Evolutionary conservation across 2,113 vertebrate species (phyloP).

Genomic region (Crocuta crocuta): DNA sequence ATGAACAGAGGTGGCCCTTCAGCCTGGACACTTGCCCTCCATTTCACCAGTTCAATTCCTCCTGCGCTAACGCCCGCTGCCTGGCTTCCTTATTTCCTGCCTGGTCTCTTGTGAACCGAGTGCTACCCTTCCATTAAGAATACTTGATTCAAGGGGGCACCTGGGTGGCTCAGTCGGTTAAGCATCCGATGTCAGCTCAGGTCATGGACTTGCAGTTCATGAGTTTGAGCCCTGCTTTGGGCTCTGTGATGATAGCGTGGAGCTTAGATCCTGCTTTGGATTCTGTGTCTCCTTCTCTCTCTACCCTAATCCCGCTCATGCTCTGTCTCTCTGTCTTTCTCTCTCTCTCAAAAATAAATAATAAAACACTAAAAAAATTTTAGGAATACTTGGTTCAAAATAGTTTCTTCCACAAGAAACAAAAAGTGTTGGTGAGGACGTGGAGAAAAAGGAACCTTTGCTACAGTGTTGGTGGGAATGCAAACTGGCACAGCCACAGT

Average conservation of each 20-base stretch:
- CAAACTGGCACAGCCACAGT: neutral
- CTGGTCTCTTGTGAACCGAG: neutral
- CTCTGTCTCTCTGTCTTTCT: too few relatives aligned
- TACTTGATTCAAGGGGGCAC: neutral
- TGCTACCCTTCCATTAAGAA: neutral
- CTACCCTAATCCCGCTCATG: too few relatives aligned
- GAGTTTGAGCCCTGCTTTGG: too few relatives aligned
- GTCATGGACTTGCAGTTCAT: too few relatives aligned
- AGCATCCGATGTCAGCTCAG: too few relatives aligned
- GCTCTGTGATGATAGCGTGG: too few relatives aligned
- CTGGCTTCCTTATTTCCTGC: neutral
- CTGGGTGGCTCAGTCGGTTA: too few relatives aligned
- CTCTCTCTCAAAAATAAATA: too few relatives aligned
- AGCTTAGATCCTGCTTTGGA: too few relatives aligned
- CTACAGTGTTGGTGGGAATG: neutral
- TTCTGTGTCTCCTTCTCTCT: too few relatives aligned
- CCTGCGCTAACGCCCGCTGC: neutral
- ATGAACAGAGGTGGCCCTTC: neutral
- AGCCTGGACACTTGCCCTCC: neutral
- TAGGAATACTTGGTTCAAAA: neutral
- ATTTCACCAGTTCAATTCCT: neutral
- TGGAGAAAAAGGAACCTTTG: neutral
- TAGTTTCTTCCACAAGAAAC: neutral
- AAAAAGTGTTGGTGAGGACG: neutral
- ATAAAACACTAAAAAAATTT: too few relatives aligned